Conservation (phyloP, 2,797 vertebrate genomes). For the Podarcis siculus region DNA sequence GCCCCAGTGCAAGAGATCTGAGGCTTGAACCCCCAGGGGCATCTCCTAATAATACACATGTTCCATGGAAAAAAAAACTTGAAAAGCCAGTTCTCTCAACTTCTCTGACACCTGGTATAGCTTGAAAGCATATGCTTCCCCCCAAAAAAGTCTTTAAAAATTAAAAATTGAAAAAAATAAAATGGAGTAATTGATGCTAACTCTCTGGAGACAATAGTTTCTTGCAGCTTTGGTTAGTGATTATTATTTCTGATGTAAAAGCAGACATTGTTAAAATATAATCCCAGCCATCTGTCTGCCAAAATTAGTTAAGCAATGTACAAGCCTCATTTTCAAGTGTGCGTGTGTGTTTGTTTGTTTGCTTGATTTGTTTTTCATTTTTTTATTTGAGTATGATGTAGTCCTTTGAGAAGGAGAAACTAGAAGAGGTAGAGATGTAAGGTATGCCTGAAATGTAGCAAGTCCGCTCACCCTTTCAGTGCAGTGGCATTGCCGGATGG, state of each 20-base stretch:
- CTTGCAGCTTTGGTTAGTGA: conserved; percentile 53
- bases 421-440: neutral
- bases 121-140: conserved; percentile 64
- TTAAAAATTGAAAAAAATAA: conserved; percentile 34
- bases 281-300: conserved; percentile 68
- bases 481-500: no score
- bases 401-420: neutral
- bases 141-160: conserved; percentile 57
- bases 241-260: conserved; percentile 54
- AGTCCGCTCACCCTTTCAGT: neutral
- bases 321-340: conserved; percentile 49
- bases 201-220: conserved; percentile 59
- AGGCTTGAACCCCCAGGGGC: no score
- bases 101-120: conserved; percentile 73
- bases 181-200: conserved; percentile 69
- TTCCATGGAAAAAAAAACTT: conserved; percentile 56
- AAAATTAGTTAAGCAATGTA: conserved; percentile 64
- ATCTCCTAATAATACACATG: no score
- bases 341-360: conserved; percentile 32
- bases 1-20: no score
- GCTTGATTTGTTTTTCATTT: neutral
- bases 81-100: conserved; percentile 68
- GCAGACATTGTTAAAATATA: conserved; percentile 66
- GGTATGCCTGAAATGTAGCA: neutral
- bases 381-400: neutral